Evolutionary conservation across 2,797 vertebrate genomes (phyloP).

Genomic region (Smutsia gigantea): DNA sequence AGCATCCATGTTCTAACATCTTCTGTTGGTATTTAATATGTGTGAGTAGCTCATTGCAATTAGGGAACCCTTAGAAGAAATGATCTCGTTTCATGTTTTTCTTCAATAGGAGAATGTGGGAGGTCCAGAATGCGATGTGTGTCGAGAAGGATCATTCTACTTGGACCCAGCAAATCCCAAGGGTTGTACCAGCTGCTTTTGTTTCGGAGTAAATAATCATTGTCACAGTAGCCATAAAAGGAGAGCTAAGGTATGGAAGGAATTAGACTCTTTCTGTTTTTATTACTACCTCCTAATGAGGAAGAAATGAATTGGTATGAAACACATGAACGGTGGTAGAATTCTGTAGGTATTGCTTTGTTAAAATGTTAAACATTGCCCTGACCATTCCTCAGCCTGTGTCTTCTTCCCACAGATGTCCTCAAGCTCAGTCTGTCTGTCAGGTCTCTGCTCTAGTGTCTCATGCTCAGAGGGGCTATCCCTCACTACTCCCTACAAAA

Average conservation of each 20-base stretch:
- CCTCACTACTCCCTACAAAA: not conserved
- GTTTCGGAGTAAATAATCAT: conserved; percentile 90
- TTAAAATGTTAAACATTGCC: not conserved
- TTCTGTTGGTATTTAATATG: not conserved
- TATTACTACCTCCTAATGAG: not conserved
- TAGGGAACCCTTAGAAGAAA: not conserved
- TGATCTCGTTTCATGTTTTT: not conserved
- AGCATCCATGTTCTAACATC: not conserved
- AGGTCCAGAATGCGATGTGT: conserved; percentile 90
- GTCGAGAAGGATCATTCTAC: conserved; percentile 92
- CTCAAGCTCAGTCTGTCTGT: not conserved
- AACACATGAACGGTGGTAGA: not conserved
- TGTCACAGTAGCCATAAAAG: conserved; percentile 91
- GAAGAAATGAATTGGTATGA: not conserved
- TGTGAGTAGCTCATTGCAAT: not conserved
- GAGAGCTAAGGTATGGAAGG: conserved; percentile 90
- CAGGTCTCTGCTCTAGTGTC: not conserved
- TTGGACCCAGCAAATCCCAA: conserved; percentile 90
- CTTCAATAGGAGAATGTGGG: conserved; percentile 91
- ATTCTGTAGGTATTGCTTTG: not conserved
- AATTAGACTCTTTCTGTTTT: not conserved
- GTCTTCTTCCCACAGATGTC: not conserved
- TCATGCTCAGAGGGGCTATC: not conserved
- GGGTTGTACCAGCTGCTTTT: conserved; percentile 95
- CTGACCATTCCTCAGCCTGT: not conserved